Evolutionary conservation across 1,140 invertebrate species (phyloP), one percentile per base, ranked within the genome.

Genomic region (Trichonephila clavata): DNA sequence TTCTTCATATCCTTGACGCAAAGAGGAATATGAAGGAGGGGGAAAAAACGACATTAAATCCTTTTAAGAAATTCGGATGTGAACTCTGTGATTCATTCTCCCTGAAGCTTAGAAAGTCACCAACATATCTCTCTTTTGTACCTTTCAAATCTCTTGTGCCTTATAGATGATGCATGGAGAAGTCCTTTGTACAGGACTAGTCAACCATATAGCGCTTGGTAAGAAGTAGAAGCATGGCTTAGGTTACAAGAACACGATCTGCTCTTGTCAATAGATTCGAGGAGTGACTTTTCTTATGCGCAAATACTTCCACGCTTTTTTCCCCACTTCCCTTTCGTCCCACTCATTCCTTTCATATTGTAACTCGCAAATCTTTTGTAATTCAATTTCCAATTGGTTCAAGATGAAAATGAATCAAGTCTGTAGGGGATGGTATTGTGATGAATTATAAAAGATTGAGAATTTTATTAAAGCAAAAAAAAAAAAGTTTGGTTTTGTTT

Each of bases 211-310:
- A 43, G 39, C 39, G 8, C 27, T 50, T 24, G 14, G 18, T 81
- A 81, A 81, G 32, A 81, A 50, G 43, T 50, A 50, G 50, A 50
- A 50, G 50, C 71, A 14, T 77, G 71, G 81, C 13, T 39, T 16
- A 39, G 32, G 24, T 77, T 77, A 27, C 71, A 77, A 32, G 71
- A 77, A 32, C 81, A 21, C n/a, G 39, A 13, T 43, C 20, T 20
- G 20, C 81, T 83, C 43, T n/a, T 63, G 60, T 86, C 84, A 86
- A 39, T 43, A 61, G 81, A 83, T 50, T 50, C 81, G 21, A 8
- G 20, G 59, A 39, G 27, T 89, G 86, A 89, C 65, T 89, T 89
- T 89, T 89, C 86, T 88, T 88, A 43, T 63, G 86, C 20, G 43
- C 13, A 57, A 57, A 83, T 83, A 57, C 50, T 59, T 24, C 81